phyloP scores from a whole-genome alignment of 2,888 invertebrate genomes.

The Aphodius granarius region DNA sequence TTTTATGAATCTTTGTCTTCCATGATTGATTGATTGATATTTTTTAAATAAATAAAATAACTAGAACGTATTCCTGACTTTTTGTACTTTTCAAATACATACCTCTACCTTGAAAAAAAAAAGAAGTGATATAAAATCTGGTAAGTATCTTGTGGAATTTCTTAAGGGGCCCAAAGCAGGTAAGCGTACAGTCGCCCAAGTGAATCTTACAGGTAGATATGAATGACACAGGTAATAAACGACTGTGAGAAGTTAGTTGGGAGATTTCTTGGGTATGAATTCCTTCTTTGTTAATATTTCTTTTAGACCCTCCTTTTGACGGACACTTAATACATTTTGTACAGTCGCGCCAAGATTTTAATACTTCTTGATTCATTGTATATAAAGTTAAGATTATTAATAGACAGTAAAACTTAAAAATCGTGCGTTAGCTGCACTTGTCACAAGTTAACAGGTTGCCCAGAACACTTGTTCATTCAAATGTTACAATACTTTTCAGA shows the following conservation, averaged over 20 bases:
- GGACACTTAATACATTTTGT: not conserved
- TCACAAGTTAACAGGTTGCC: not conserved
- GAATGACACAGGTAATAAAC: not conserved
- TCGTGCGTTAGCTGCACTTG: not conserved
- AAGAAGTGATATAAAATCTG: not conserved
- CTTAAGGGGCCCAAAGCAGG: not conserved
- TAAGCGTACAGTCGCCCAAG: not conserved
- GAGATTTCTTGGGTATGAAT: not conserved
- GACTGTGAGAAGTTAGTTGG: not conserved
- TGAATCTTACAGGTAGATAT: not conserved
- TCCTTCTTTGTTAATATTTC: not conserved
- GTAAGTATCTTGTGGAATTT: not conserved
- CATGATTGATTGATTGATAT: not conserved
- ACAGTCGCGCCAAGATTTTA: not conserved
- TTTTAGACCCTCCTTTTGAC: not conserved
- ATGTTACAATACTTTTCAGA: not conserved
- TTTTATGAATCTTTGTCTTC: conserved; percentile 1
- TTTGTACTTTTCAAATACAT: not conserved
- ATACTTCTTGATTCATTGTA: not conserved
- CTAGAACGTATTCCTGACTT: not conserved
- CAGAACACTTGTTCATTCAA: not conserved
- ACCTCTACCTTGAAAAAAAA: not conserved
- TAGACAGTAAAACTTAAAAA: not conserved
- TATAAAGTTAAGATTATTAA: not conserved
- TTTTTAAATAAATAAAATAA: conserved; percentile 3